Conservation (phyloP, 2,797 vertebrate genomes). For the Hyperoplus lanceolatus region DNA sequence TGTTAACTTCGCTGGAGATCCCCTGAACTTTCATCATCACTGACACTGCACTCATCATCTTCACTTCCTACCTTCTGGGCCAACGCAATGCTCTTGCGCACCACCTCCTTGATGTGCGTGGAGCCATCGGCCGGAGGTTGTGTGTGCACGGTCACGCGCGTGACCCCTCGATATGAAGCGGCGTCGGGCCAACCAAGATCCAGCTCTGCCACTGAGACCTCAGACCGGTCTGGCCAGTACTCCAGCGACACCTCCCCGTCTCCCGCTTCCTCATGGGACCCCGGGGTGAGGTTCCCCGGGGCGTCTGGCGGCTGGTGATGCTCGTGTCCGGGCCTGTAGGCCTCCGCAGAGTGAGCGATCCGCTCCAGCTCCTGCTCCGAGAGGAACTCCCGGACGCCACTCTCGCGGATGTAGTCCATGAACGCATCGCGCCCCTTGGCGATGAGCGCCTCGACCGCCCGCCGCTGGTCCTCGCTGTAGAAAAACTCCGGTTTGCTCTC, state of each 20-base stretch:
- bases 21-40: neutral
- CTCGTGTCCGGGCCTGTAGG: conserved; percentile 89
- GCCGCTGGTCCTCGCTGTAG: conserved; percentile 95
- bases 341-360: conserved; percentile 84
- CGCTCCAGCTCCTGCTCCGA: conserved; percentile 91
- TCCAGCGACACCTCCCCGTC: conserved; percentile 89
- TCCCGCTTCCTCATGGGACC: conserved; percentile 64
- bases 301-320: conserved; percentile 71
- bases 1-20: neutral
- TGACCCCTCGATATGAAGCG: conserved; percentile 93
- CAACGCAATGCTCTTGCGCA: conserved; percentile 93
- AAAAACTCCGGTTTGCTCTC: conserved; percentile 97
- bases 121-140: conserved; percentile 93
- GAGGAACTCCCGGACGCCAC: conserved; percentile 90
- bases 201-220: conserved; percentile 92
- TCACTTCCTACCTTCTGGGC: conserved; percentile 90
- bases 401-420: conserved; percentile 83
- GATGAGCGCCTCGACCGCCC: conserved; percentile 91
- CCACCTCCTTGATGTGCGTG: conserved; percentile 96
- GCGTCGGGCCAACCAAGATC: conserved; percentile 96
- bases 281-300: conserved; percentile 66
- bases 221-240: conserved; percentile 97
- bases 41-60: neutral
- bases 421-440: conserved; percentile 88
- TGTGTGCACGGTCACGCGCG: conserved; percentile 93